Evolutionary conservation across 2,797 vertebrate genomes (phyloP).

Genomic region (Cossypha polioptera): DNA sequence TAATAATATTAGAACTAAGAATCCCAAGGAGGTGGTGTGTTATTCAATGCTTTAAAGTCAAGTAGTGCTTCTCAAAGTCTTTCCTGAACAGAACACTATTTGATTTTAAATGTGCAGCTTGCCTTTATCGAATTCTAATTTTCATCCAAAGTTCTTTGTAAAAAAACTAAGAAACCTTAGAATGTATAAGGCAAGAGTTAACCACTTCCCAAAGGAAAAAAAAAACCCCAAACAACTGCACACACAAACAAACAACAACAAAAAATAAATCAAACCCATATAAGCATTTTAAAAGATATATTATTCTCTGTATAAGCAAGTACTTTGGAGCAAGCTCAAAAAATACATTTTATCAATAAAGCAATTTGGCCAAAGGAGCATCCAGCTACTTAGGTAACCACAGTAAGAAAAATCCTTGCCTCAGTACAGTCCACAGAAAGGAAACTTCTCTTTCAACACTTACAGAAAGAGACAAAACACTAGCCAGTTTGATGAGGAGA

Average conservation of each 20-base stretch:
- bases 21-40: not conserved
- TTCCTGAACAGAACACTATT: not conserved
- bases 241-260: not conserved
- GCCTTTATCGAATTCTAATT: not conserved
- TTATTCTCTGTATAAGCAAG: not conserved
- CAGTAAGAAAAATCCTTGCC: not conserved
- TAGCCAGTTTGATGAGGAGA: not conserved
- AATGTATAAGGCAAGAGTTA: not conserved
- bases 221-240: rapidly evolving
- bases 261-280: not conserved
- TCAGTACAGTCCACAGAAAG: not conserved
- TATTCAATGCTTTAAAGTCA: not conserved
- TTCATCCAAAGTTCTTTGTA: not conserved
- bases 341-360: not conserved
- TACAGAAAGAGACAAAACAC: not conserved
- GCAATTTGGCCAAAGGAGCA: not conserved
- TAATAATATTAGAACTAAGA: not conserved
- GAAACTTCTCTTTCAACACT: not conserved
- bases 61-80: not conserved
- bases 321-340: not conserved
- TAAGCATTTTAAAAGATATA: not conserved
- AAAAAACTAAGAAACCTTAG: not conserved
- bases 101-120: not conserved
- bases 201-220: not conserved
- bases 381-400: not conserved